phyloP scores from a whole-genome alignment of 2,113 vertebrate species.

The Gopherus evgoodei region DNA sequence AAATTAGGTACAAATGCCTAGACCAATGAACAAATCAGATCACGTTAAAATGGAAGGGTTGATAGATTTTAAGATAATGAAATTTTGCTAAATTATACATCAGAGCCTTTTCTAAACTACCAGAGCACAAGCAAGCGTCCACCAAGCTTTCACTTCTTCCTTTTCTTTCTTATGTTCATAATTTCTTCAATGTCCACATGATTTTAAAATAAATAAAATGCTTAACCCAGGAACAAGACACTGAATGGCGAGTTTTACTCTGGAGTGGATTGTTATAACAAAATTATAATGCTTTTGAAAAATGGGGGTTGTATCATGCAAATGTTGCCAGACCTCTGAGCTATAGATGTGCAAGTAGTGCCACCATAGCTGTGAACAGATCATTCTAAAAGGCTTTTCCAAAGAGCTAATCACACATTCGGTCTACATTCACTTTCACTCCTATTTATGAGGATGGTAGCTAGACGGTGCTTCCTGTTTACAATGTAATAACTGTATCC shows the following conservation, averaged over 20 bases:
- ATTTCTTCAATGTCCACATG: background rate
- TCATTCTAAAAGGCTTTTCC: background rate
- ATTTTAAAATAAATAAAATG: background rate
- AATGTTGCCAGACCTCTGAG: background rate
- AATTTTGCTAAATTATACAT: background rate
- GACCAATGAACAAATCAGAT: background rate
- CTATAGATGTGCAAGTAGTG: background rate
- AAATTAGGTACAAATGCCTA: background rate
- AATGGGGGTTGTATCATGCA: background rate
- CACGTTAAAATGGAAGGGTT: background rate
- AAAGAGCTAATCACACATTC: background rate
- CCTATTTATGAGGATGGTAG: background rate
- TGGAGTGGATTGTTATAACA: background rate
- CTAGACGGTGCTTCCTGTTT: background rate
- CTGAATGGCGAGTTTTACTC: background rate
- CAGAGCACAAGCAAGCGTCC: background rate
- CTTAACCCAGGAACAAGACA: background rate
- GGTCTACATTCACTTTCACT: background rate
- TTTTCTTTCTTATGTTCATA: background rate
- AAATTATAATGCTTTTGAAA: background rate
- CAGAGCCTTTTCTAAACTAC: background rate
- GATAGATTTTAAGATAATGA: background rate
- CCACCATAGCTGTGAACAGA: background rate
- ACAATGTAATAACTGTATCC: background rate
- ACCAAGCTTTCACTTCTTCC: background rate